phyloP scores from a whole-genome alignment of 1,140 invertebrate genomes.

The Harlomillsia oculata region DNA sequence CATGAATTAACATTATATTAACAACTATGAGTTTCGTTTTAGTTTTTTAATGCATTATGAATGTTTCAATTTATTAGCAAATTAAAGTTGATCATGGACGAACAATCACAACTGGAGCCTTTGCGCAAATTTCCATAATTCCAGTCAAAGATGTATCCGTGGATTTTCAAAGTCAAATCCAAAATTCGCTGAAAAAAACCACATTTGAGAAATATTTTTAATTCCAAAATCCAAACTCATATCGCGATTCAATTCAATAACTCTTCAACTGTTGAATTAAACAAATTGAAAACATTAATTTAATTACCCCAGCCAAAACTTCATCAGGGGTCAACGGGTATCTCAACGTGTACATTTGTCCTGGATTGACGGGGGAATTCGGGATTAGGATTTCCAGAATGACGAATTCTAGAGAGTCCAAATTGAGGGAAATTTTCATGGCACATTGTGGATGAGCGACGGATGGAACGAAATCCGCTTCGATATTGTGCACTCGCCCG shows the following conservation, averaged over 20 bases:
- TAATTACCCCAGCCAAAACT: neutral
- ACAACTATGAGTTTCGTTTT: neutral
- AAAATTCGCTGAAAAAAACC: neutral
- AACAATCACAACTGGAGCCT: neutral
- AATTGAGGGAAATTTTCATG: neutral
- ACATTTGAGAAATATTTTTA: neutral
- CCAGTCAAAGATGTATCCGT: neutral
- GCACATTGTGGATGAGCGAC: neutral
- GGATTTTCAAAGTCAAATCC: neutral
- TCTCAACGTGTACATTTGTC: neutral
- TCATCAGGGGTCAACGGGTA: neutral
- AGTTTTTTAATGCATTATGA: neutral
- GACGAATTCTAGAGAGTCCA: neutral
- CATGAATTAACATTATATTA: neutral
- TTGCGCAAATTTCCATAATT: constrained; percentile 1
- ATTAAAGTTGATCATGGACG: too few species aligned
- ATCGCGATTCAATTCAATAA: neutral
- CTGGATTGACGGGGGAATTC: neutral
- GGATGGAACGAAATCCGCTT: neutral
- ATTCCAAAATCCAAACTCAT: neutral
- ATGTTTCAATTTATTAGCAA: too few species aligned
- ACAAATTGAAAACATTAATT: neutral
- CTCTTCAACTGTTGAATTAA: neutral
- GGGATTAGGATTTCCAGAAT: neutral
- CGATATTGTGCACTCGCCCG: too few species aligned